These are phyloP conservation scores for Helostoma temminkii DNA, from an alignment of 2,797 vertebrate genomes.

Conservation along the genomic window DNA sequence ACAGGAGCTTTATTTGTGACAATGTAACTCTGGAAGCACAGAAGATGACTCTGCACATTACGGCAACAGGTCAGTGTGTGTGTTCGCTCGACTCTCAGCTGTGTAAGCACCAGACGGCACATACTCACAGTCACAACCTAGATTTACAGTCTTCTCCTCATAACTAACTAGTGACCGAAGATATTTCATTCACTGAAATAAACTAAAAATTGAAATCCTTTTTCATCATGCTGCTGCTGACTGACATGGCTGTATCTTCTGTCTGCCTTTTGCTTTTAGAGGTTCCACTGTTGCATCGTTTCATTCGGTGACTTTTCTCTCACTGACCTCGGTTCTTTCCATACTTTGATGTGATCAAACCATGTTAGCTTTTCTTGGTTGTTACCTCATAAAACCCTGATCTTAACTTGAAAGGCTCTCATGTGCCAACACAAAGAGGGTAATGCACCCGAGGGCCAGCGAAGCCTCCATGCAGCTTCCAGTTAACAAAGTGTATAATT, in stretches of 20 bases:
- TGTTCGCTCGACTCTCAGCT: constrained; percentile 34
- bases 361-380: background rate
- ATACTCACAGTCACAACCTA: constrained; percentile 7
- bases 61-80: constrained; percentile 12
- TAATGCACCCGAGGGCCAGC: background rate
- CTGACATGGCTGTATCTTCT: background rate
- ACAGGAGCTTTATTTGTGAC: background rate
- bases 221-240: background rate
- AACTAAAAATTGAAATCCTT: background rate
- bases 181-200: background rate
- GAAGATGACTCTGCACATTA: constrained; percentile 12
- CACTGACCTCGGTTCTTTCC: background rate
- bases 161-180: background rate
- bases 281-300: background rate
- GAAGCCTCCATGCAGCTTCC: too few relatives aligned
- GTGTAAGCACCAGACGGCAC: constrained; percentile 34
- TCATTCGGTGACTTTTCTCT: background rate
- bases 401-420: background rate
- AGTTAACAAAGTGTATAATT: too few relatives aligned
- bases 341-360: too few relatives aligned
- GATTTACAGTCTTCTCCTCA: constrained; percentile 16
- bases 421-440: background rate
- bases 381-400: too few relatives aligned
- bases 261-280: background rate
- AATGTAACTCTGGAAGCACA: too few relatives aligned